Evolutionary conservation across 2,797 vertebrate genomes (phyloP).

Genomic region (Oceanodroma leucorhoa): DNA sequence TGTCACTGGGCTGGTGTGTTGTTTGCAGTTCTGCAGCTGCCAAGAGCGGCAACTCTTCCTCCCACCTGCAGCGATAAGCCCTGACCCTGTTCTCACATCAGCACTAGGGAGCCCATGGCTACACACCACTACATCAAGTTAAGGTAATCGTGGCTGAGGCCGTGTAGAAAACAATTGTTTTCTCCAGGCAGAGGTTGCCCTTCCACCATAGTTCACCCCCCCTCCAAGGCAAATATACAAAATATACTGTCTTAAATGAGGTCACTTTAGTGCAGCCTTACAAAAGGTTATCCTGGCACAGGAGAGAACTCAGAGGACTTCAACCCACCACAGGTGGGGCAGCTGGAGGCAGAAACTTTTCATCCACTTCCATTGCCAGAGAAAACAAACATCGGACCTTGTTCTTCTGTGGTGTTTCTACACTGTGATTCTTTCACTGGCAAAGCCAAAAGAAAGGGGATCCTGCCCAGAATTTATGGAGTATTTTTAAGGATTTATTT

Average conservation of each 20-base stretch:
- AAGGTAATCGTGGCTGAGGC: rapidly evolving
- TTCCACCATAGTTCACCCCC: background rate
- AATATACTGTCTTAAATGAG: background rate
- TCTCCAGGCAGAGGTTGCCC: background rate
- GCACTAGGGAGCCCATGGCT: background rate
- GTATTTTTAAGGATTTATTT: background rate
- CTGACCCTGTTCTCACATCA: too few species aligned
- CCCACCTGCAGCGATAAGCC: rapidly evolving
- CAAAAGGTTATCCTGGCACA: background rate
- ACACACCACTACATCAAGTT: background rate
- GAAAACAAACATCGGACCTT: background rate
- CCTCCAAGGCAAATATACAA: background rate
- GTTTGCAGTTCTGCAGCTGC: background rate
- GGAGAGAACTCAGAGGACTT: background rate
- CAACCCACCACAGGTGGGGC: background rate
- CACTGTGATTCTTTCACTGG: background rate
- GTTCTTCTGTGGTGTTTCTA: background rate
- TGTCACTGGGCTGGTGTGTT: rapidly evolving
- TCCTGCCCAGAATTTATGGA: background rate
- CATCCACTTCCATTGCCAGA: background rate
- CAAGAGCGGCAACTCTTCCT: background rate
- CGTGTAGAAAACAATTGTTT: background rate
- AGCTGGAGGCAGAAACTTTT: background rate
- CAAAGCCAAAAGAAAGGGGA: background rate
- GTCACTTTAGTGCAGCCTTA: background rate